These are phyloP conservation scores for Acanthurus lineatus DNA, from an alignment of 2,797 vertebrate genomes.

Conservation along the genomic window DNA sequence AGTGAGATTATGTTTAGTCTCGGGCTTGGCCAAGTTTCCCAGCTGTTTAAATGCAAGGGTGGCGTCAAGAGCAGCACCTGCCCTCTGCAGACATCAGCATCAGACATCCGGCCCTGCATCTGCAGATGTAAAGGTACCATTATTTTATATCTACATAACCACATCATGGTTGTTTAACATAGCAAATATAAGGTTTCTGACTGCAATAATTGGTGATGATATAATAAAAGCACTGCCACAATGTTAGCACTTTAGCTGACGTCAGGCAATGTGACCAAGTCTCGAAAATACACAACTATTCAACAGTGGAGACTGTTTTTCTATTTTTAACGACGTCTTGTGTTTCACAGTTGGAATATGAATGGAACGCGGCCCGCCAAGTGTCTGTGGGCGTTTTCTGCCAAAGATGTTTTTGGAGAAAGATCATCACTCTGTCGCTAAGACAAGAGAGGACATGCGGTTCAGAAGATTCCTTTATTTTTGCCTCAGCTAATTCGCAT, in stretches of 20 bases:
- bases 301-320: neutral
- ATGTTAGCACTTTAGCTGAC: no score
- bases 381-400: rapidly evolving
- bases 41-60: neutral
- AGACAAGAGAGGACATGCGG: rapidly evolving
- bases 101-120: slow-evolving; percentile 26
- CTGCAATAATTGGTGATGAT: no score
- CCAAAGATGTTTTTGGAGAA: neutral
- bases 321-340: neutral
- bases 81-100: slow-evolving; percentile 35
- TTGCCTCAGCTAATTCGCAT: no score
- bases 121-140: slow-evolving; percentile 59
- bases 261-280: no score
- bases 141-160: no score
- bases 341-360: neutral
- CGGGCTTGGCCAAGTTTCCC: slow-evolving; percentile 21
- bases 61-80: neutral
- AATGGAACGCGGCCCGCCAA: neutral
- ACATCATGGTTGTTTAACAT: no score
- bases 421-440: neutral
- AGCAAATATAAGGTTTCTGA: no score
- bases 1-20: neutral
- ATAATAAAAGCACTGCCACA: no score
- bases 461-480: no score
- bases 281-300: no score